phyloP scores from a whole-genome alignment of 2,888 invertebrate species.

The Laothoe populi region DNA sequence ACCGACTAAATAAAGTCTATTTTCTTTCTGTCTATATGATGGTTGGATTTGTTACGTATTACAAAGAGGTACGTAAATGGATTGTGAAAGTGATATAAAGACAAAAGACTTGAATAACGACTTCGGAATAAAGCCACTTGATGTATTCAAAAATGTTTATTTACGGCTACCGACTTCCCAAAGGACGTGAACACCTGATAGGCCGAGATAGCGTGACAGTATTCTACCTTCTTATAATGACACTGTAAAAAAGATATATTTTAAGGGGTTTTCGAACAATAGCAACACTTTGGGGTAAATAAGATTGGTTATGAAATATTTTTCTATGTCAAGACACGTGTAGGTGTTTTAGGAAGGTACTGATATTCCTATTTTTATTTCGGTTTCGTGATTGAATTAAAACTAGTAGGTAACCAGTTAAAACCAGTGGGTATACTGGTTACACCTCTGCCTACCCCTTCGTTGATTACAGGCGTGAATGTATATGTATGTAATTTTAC shows the following conservation, averaged over 20 bases:
- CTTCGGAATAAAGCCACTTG: conserved; percentile 12
- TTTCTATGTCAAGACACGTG: background rate
- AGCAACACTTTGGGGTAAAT: background rate
- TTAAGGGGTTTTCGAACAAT: background rate
- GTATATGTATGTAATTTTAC: too few relatives aligned
- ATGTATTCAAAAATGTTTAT: conserved; percentile 20
- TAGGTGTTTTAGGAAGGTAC: background rate
- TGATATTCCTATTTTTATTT: background rate
- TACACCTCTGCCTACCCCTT: too few relatives aligned
- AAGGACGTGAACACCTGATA: conserved; percentile 39
- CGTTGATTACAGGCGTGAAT: too few relatives aligned
- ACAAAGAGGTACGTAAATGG: background rate
- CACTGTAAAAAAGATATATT: background rate
- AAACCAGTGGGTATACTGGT: too few relatives aligned
- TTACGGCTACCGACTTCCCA: conserved; percentile 36
- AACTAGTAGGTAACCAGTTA: too few relatives aligned
- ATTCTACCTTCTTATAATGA: background rate
- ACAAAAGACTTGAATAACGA: background rate
- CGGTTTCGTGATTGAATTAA: too few relatives aligned
- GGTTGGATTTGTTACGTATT: too few relatives aligned
- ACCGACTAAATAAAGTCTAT: too few relatives aligned
- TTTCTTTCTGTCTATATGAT: too few relatives aligned
- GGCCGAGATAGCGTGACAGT: background rate
- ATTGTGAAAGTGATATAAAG: background rate
- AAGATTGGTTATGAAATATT: background rate